phyloP scores from a whole-genome alignment of 1,140 invertebrate genomes.

The Drosophila hydei region DNA sequence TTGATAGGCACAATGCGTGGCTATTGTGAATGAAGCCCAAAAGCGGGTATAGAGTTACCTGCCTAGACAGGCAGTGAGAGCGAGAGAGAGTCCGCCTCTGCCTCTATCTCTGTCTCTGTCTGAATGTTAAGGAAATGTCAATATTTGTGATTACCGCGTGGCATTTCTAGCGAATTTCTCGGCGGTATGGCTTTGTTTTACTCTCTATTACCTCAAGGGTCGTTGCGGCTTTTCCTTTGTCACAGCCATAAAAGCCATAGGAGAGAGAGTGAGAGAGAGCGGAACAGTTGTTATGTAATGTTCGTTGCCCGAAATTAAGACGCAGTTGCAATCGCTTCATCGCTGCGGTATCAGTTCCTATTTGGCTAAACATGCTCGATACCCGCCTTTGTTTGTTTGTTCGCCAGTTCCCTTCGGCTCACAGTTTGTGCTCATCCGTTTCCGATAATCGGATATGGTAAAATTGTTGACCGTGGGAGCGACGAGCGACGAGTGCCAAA shows the following conservation, averaged over 20 bases:
- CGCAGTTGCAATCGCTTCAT: constrained; percentile 45
- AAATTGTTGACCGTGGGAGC: constrained; percentile 38
- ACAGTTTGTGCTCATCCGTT: constrained; percentile 48
- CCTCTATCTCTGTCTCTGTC: neutral
- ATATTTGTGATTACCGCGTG: constrained; percentile 75
- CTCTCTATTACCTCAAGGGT: constrained; percentile 24
- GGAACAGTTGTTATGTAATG: constrained; percentile 32
- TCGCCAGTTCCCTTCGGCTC: constrained; percentile 20
- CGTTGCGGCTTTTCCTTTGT: constrained; percentile 52
- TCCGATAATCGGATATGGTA: constrained; percentile 48
- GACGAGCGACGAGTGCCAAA: constrained; percentile 27
- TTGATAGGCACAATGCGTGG: constrained; percentile 37
- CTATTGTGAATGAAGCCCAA: constrained; percentile 34
- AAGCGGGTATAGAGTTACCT: constrained; percentile 48
- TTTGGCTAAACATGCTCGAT: constrained; percentile 6
- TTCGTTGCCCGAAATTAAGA: constrained; percentile 40
- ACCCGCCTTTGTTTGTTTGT: constrained; percentile 20
- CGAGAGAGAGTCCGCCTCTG: too few relatives aligned
- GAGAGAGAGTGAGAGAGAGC: neutral
- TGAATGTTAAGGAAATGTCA: constrained; percentile 58
- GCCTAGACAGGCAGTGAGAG: neutral
- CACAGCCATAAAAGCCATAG: constrained; percentile 21
- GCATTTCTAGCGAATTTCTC: constrained; percentile 70
- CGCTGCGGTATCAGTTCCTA: constrained; percentile 27
- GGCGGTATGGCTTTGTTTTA: constrained; percentile 46